These are phyloP conservation scores for Zaprionus davidi DNA, from an alignment of 1,140 invertebrate species.

Conservation along the genomic window DNA sequence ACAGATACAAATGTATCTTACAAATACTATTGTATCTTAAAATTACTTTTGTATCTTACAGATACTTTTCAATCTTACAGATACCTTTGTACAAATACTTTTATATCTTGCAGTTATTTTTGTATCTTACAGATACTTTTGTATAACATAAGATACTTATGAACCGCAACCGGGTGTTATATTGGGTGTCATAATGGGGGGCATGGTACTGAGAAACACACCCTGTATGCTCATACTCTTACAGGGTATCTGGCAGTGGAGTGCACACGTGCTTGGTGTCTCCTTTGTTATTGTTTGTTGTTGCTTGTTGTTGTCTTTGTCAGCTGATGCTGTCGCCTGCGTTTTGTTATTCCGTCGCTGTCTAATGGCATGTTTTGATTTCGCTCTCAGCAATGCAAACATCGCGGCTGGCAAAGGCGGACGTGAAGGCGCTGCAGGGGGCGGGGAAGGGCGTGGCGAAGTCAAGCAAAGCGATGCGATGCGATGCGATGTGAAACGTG, in stretches of 20 bases:
- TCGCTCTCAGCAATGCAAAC: conserved; percentile 56
- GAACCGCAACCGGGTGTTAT: too few relatives aligned
- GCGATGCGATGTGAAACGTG: conserved; percentile 31
- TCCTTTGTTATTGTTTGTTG: conserved; percentile 1
- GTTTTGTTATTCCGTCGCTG: conserved; percentile 43
- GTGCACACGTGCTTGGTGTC: neutral
- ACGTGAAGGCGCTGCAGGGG: neutral
- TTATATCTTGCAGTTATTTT: too few relatives aligned
- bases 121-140: too few relatives aligned
- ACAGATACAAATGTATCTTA: too few relatives aligned
- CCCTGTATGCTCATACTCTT: too few relatives aligned
- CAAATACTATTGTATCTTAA: too few relatives aligned
- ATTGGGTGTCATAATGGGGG: too few relatives aligned
- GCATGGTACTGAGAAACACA: too few relatives aligned
- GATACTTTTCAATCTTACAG: too few relatives aligned
- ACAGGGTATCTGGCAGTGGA: neutral
- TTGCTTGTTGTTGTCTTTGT: conserved; percentile 38
- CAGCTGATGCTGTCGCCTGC: conserved; percentile 36
- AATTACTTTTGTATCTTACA: too few relatives aligned
- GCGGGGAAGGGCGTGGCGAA: neutral
- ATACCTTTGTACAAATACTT: too few relatives aligned
- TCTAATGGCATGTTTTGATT: conserved; percentile 77
- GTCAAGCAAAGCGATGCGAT: conserved; percentile 3
- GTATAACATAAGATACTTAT: too few relatives aligned
- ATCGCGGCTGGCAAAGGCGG: conserved; percentile 4